phyloP scores from a whole-genome alignment of 1,140 invertebrate genomes.

The Cydia splendana region DNA sequence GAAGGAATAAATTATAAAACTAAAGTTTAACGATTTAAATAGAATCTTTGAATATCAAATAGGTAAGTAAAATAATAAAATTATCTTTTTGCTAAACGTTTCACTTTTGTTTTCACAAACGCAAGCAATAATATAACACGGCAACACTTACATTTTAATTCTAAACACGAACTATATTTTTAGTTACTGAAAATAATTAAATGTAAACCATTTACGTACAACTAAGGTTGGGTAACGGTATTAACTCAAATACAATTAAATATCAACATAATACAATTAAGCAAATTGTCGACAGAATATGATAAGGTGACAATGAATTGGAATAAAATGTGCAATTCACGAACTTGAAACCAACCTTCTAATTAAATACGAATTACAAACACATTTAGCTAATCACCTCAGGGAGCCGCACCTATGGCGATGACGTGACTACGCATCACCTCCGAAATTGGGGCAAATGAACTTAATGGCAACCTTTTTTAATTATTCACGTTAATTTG shows the following conservation, averaged over 20 bases:
- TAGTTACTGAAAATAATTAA: not conserved
- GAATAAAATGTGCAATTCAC: conserved; percentile 1
- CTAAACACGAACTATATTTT: not conserved
- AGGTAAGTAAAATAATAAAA: too few relatives aligned
- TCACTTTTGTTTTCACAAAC: too few relatives aligned
- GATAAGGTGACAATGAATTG: not conserved
- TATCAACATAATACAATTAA: conserved; percentile 6
- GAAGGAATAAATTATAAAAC: not conserved
- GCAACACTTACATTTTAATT: too few relatives aligned
- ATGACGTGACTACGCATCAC: conserved; percentile 6
- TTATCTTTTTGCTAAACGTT: too few relatives aligned
- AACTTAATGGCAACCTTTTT: not conserved
- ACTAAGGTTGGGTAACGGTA: not conserved
- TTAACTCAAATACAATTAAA: not conserved
- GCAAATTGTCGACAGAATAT: conserved; percentile 8
- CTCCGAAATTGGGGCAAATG: not conserved
- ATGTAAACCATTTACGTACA: not conserved
- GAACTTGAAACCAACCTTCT: not conserved
- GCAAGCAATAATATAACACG: too few relatives aligned
- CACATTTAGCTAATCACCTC: conserved; percentile 37
- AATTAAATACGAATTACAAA: conserved; percentile 22
- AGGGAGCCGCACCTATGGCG: conserved; percentile 33
- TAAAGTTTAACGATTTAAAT: not conserved
- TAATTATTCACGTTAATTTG: not conserved
- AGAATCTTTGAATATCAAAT: too few relatives aligned